A percentile compares a stretch with the other conserved stretches of the same genome.
Conservation (phyloP, 2,797 vertebrate genomes). For the Enteromius unitaeniatus region DNA sequence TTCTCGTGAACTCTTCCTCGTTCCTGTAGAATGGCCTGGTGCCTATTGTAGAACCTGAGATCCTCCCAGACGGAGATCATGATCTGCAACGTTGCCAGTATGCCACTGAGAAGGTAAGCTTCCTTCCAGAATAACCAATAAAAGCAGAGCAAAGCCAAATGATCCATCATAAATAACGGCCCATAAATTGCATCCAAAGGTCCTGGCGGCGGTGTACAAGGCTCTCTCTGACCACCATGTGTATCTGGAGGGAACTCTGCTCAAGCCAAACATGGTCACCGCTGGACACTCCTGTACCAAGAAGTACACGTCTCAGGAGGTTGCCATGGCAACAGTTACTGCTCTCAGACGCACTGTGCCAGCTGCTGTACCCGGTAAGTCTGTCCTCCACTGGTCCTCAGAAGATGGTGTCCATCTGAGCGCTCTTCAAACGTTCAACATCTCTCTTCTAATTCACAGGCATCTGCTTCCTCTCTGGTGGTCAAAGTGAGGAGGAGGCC, state of each 20-base stretch:
- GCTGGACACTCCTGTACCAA: slow-evolving; percentile 89
- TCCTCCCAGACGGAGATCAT: slow-evolving; percentile 92
- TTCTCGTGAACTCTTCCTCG: neutral
- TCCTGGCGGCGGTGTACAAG: slow-evolving; percentile 94
- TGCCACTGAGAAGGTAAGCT: slow-evolving; percentile 89
- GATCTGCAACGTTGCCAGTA: slow-evolving; percentile 93
- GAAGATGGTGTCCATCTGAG: neutral
- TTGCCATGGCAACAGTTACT: slow-evolving; percentile 91
- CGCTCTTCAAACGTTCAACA: neutral
- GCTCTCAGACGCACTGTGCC: slow-evolving; percentile 92
- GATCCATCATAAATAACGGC: neutral
- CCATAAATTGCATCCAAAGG: slow-evolving; percentile 73
- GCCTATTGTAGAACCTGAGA: slow-evolving; percentile 96
- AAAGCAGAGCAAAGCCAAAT: neutral
- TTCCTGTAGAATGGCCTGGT: slow-evolving; percentile 88
- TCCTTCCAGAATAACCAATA: neutral
- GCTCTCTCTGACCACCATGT: slow-evolving; percentile 94
- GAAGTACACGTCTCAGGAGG: slow-evolving; percentile 91
- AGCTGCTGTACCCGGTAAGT: slow-evolving; percentile 90
- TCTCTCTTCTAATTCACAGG: slow-evolving; percentile 72
- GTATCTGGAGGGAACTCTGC: slow-evolving; percentile 93
- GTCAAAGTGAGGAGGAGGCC: slow-evolving; percentile 97
- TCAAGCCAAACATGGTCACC: slow-evolving; percentile 98
- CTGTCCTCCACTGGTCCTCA: neutral
- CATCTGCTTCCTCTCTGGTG: slow-evolving; percentile 96